phyloP scores from a whole-genome alignment of 2,888 invertebrate species.

The Melanostoma mellinum region DNA sequence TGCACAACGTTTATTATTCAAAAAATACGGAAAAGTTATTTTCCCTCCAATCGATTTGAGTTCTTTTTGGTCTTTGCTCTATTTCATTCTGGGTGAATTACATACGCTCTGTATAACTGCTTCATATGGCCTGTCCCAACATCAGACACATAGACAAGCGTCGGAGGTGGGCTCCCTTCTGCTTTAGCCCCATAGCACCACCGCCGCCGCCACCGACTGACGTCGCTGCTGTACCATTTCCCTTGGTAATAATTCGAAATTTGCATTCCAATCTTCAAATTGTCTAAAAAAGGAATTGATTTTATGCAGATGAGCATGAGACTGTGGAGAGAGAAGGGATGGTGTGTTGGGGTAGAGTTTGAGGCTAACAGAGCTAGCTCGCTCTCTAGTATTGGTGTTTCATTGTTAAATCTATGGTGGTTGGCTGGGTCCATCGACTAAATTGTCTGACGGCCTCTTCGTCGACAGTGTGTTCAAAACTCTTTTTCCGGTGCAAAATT shows the following conservation, averaged over 20 bases:
- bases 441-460: slow-evolving; percentile 57
- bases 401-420: slow-evolving; percentile 54
- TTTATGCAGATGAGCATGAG: slow-evolving; percentile 82
- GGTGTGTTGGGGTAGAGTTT: slow-evolving; percentile 12
- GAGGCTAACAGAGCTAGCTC: slow-evolving; percentile 23
- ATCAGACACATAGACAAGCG: slow-evolving; percentile 51
- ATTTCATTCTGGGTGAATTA: slow-evolving; percentile 54
- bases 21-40: slow-evolving; percentile 76
- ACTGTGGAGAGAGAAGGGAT: slow-evolving; percentile 35
- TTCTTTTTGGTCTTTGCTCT: slow-evolving; percentile 50
- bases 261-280: slow-evolving; percentile 82
- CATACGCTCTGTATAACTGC: slow-evolving; percentile 34
- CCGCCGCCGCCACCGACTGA: slow-evolving; percentile 1
- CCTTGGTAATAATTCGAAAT: slow-evolving; percentile 81
- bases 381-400: slow-evolving; percentile 24
- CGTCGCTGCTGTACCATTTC: slow-evolving; percentile 67
- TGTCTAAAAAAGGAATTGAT: slow-evolving; percentile 82
- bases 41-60: slow-evolving; percentile 60
- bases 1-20: slow-evolving; percentile 81
- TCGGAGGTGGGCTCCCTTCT: slow-evolving; percentile 9
- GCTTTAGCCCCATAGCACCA: not conserved
- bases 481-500: slow-evolving; percentile 41
- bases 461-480: slow-evolving; percentile 53
- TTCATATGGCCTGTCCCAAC: slow-evolving; percentile 50
- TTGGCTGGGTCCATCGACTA: slow-evolving; percentile 52